A percentile compares a stretch with the other conserved stretches of the same genome.
These are phyloP conservation scores for Lumbricus terrestris DNA, from an alignment of 2,888 invertebrate genomes.

Conservation along the genomic window DNA sequence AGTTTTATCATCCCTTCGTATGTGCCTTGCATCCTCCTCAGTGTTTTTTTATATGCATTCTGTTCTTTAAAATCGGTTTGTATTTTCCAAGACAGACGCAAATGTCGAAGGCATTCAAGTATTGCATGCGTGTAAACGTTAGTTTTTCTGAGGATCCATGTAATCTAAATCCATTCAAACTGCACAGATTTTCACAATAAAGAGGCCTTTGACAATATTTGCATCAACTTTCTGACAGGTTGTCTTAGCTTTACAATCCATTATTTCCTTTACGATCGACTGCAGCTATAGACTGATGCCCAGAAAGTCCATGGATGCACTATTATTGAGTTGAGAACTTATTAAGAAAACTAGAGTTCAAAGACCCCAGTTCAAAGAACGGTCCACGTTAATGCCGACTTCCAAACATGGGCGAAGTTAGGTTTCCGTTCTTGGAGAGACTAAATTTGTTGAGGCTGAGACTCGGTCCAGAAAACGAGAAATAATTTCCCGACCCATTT, in stretches of 20 bases:
- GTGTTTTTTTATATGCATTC: neutral
- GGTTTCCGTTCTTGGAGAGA: too few species aligned
- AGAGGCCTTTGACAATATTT: neutral
- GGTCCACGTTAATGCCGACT: neutral
- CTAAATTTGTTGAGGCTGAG: too few species aligned
- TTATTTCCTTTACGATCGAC: neutral
- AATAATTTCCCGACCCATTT: too few species aligned
- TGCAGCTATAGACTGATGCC: neutral
- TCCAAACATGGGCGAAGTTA: too few species aligned
- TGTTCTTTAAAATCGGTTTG: neutral
- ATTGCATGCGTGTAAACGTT: neutral
- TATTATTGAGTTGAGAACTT: neutral
- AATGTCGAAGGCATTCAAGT: neutral
- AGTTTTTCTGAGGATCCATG: neutral
- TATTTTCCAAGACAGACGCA: neutral
- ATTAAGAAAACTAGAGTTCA: neutral
- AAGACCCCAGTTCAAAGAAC: too few species aligned
- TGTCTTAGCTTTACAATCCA: neutral
- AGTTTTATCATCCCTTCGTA: neutral
- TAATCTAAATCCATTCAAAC: neutral
- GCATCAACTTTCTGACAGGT: neutral
- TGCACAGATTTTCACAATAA: neutral
- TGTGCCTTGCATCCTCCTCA: neutral
- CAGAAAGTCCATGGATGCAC: neutral
- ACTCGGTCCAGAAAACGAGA: too few species aligned